These are phyloP conservation scores for Sorex fumeus DNA, from an alignment of 2,113 vertebrate genomes.

Conservation along the genomic window DNA sequence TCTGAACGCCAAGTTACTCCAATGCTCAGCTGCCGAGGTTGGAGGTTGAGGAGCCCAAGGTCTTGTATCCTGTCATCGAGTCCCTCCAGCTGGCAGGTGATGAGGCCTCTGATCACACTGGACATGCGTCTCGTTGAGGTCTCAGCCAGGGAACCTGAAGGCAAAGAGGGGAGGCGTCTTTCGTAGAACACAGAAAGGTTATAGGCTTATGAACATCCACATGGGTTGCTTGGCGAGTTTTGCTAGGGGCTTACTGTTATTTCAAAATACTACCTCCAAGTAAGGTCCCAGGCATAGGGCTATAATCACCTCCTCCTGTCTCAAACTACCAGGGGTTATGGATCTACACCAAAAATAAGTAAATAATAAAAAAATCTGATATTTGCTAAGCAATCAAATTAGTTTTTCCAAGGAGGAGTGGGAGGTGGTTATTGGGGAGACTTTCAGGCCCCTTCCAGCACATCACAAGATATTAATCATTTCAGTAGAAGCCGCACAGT, in stretches of 20 bases:
- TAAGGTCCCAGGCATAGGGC: neutral
- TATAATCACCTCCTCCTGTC: neutral
- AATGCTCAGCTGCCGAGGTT: neutral
- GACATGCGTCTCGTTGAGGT: neutral
- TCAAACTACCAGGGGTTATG: neutral
- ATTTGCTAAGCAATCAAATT: conserved; percentile 4
- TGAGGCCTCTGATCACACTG: neutral
- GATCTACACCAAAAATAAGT: neutral
- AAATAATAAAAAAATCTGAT: neutral
- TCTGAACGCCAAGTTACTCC: neutral
- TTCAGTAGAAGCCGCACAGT: neutral
- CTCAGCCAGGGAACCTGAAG: neutral
- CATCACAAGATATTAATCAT: neutral
- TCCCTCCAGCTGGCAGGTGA: neutral
- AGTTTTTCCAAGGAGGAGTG: neutral
- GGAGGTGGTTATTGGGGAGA: neutral
- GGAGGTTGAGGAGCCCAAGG: neutral
- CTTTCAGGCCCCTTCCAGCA: neutral
- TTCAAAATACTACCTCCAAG: neutral
- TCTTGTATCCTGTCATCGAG: neutral
- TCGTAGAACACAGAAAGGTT: neutral
- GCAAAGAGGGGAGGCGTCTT: neutral
- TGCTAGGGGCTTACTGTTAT: neutral
- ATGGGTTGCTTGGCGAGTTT: neutral
- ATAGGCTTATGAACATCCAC: neutral